A percentile compares a stretch with the other conserved stretches of the same genome.
These are phyloP conservation scores for Uloborus diversus DNA, from an alignment of 1,140 invertebrate genomes.

Conservation along the genomic window DNA sequence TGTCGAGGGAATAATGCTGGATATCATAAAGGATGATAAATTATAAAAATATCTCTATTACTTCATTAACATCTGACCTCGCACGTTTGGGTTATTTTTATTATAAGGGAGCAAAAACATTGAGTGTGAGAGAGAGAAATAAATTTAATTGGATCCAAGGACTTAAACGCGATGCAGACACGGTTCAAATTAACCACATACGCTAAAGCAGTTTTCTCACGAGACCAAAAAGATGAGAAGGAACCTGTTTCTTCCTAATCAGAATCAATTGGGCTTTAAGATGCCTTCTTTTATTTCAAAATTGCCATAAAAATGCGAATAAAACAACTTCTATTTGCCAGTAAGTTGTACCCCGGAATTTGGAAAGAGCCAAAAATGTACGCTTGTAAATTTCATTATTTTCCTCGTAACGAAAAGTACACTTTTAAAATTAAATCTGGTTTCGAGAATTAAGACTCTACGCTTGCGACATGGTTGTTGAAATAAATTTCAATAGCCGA, in stretches of 20 bases:
- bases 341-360: neutral
- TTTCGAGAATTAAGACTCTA: conserved; percentile 44
- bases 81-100: conserved; percentile 7
- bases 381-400: conserved; percentile 1
- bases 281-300: neutral
- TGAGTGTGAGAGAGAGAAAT: conserved; percentile 24
- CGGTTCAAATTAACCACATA: neutral
- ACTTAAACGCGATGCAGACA: conserved; percentile 2
- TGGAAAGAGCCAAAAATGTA: too few relatives aligned
- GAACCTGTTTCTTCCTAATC: neutral
- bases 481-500: conserved; percentile 51
- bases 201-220: conserved; percentile 9
- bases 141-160: conserved; percentile 43
- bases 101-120: neutral
- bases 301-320: neutral
- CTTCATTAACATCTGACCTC: conserved; percentile 54
- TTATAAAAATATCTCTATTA: conserved; percentile 55
- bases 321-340: neutral
- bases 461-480: conserved; percentile 32
- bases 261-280: neutral
- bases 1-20: conserved; percentile 48
- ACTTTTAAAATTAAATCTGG: conserved; percentile 52
- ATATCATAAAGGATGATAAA: conserved; percentile 55
- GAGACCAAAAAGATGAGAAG: neutral
- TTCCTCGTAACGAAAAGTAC: neutral